These are phyloP conservation scores for Capromys pilorides DNA, from an alignment of 2,797 vertebrate species.

Conservation along the genomic window DNA sequence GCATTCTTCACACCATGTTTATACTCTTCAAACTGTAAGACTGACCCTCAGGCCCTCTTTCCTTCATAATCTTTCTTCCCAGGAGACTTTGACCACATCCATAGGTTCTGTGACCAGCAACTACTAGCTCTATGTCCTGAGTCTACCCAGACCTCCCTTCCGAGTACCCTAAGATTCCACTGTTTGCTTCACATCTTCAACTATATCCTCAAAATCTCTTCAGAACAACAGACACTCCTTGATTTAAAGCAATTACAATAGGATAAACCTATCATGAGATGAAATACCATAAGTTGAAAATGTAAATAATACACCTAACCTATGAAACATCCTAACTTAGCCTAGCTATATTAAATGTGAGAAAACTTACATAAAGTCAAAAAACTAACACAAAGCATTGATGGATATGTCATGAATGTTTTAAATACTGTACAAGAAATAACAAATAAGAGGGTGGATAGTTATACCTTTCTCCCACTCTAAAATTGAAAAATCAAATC, in stretches of 20 bases:
- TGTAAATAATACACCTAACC: not conserved
- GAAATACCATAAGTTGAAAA: not conserved
- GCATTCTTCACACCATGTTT: not conserved
- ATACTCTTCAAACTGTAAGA: not conserved
- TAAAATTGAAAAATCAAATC: not conserved
- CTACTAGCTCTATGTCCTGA: not conserved
- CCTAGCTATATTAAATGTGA: not conserved
- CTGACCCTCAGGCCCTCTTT: not conserved
- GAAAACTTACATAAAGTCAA: not conserved
- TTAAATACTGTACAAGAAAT: not conserved
- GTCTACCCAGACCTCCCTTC: not conserved
- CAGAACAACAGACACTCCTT: not conserved
- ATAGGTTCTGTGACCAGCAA: not conserved
- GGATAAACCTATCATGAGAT: not conserved
- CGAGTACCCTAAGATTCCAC: not conserved
- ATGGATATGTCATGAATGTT: not conserved
- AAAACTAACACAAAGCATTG: not conserved
- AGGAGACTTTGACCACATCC: not conserved
- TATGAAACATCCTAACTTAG: not conserved
- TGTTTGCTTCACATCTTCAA: not conserved
- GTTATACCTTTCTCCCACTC: not conserved
- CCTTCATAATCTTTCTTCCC: not conserved
- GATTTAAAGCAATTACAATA: not conserved
- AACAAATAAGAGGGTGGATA: not conserved
- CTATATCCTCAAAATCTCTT: not conserved